phyloP scores from a whole-genome alignment of 2,888 invertebrate species.

The Pterobdella sp. region DNA sequence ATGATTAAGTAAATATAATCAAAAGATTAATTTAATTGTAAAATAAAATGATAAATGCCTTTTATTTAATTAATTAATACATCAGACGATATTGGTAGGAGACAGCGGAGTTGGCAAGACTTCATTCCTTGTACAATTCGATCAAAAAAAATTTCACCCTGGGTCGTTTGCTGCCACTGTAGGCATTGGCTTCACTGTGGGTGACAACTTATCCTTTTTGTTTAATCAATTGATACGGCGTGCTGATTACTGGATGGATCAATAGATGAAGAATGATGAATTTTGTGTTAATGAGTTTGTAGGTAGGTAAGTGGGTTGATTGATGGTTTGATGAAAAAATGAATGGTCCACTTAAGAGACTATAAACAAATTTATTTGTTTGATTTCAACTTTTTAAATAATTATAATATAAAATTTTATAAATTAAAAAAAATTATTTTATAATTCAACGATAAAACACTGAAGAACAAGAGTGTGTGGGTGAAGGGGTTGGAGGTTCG shows the following conservation, averaged over 20 bases:
- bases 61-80: not conserved
- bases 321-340: not conserved
- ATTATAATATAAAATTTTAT: not conserved
- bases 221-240: too few relatives aligned
- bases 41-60: too few relatives aligned
- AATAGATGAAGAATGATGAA: not conserved
- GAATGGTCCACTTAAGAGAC: not conserved
- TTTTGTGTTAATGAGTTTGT: not conserved
- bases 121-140: conserved; percentile 81
- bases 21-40: too few relatives aligned
- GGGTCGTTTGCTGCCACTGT: conserved; percentile 89
- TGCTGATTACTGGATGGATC: not conserved
- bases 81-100: conserved; percentile 78
- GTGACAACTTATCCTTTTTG: conserved; percentile 48
- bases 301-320: not conserved
- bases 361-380: not conserved
- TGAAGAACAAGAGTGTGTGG: conserved; percentile 28
- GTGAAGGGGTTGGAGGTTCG: conserved; percentile 28
- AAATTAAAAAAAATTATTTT: not conserved
- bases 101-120: conserved; percentile 91
- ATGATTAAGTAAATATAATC: too few relatives aligned
- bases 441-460: too few relatives aligned
- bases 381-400: not conserved
- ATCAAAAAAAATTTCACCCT: conserved; percentile 79
- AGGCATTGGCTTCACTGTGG: conserved; percentile 87